Conservation (phyloP, 2,888 invertebrate species). For the Odontocolon sp. region DNA sequence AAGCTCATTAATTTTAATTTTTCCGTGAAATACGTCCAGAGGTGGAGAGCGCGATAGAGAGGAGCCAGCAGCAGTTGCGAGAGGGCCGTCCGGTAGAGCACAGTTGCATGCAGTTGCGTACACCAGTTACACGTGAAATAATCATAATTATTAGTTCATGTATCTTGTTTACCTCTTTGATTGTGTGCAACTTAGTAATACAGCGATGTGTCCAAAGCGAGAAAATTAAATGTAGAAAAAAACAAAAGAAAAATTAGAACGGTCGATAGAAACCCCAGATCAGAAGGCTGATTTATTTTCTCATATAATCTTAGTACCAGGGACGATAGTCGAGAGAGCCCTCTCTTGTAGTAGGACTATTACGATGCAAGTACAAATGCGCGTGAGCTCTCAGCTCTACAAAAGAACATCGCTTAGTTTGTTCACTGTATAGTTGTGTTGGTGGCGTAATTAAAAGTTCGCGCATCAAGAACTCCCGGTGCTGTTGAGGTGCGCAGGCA, state of each 20-base stretch:
- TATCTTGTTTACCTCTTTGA: not conserved
- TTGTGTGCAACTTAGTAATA: no score
- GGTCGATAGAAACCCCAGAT: no score
- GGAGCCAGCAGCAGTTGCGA: not conserved
- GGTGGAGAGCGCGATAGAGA: slow-evolving; percentile 4
- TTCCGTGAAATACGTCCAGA: slow-evolving; percentile 53
- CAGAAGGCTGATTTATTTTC: no score
- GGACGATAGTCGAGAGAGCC: no score
- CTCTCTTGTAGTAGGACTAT: not conserved
- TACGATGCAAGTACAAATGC: slow-evolving; percentile 21
- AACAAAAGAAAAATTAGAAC: no score
- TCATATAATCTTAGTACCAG: no score
- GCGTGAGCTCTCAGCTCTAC: slow-evolving; percentile 43
- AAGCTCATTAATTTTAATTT: slow-evolving; percentile 67
- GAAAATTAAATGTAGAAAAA: no score
- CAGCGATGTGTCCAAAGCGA: no score
- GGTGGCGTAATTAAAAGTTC: slow-evolving; percentile 69
- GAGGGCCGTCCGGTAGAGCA: not conserved
- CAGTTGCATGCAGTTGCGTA: not conserved
- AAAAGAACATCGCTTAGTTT: slow-evolving; percentile 64
- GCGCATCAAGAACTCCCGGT: slow-evolving; percentile 68
- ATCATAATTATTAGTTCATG: not conserved
- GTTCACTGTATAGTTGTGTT: slow-evolving; percentile 28
- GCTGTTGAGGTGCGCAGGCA: slow-evolving; percentile 3
- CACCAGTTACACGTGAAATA: not conserved